phyloP scores from a whole-genome alignment of 2,888 invertebrate species.

The Coecobrya sp. region DNA sequence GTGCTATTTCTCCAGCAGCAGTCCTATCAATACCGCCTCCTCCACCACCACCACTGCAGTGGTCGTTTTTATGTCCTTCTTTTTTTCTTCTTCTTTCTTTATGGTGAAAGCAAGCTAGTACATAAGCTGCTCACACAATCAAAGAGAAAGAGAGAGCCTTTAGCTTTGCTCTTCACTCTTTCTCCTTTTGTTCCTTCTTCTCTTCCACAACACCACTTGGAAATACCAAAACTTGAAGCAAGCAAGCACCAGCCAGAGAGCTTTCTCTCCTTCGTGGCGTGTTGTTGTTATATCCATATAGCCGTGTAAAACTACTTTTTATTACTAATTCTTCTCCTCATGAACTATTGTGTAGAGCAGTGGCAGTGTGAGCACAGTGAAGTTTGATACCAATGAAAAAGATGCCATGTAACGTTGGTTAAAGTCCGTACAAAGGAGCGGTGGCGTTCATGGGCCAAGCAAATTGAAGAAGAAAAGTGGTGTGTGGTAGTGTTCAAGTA shows the following conservation, averaged over 20 bases:
- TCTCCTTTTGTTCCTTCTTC: constrained; percentile 49
- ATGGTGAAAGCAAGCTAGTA: constrained; percentile 72
- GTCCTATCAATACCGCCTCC: constrained; percentile 42
- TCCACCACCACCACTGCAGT: constrained; percentile 72
- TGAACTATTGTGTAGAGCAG: neutral
- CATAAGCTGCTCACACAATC: constrained; percentile 62
- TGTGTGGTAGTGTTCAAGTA: constrained; percentile 20
- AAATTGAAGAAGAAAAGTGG: neutral
- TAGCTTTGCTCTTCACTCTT: constrained; percentile 54
- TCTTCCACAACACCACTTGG: constrained; percentile 30
- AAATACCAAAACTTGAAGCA: constrained; percentile 18
- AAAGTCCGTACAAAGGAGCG: constrained; percentile 24
- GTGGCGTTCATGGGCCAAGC: constrained; percentile 28
- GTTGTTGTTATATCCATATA: constrained; percentile 42
- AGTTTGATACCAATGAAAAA: constrained; percentile 2
- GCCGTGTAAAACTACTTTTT: constrained; percentile 12
- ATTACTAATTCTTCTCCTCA: constrained; percentile 46
- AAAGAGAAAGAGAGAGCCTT: constrained; percentile 43
- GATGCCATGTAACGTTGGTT: neutral
- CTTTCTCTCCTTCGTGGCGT: constrained; percentile 44
- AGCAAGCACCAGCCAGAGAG: neutral
- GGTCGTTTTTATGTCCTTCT: constrained; percentile 75
- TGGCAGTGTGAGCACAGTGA: constrained; percentile 14
- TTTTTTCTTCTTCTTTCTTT: constrained; percentile 70
- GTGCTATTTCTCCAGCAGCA: neutral